phyloP scores from a whole-genome alignment of 2,113 vertebrate species.

The Boleophthalmus pectinirostris region DNA sequence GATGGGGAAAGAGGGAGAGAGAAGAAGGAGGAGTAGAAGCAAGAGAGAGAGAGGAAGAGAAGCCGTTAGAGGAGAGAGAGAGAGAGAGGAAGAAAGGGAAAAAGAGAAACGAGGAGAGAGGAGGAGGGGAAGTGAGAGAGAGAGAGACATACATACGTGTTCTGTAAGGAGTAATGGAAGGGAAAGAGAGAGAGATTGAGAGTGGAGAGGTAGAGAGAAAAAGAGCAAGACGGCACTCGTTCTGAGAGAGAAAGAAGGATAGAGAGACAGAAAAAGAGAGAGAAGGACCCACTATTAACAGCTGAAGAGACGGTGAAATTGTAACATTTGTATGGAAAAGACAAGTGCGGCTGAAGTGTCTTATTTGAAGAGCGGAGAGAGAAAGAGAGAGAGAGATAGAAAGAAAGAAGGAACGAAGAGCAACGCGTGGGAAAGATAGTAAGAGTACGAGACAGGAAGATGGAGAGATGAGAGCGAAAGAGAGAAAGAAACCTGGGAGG shows the following conservation, averaged over 20 bases:
- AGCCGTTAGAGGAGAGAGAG: no score
- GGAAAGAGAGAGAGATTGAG: no score
- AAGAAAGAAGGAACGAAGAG: not conserved
- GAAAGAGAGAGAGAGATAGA: no score
- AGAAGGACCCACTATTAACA: not conserved
- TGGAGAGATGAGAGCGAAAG: not conserved
- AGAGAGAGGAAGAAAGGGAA: no score
- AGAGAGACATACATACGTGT: no score
- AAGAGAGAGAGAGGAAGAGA: not conserved
- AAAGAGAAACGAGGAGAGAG: no score
- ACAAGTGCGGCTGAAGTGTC: conserved; percentile 5
- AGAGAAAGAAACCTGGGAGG: not conserved
- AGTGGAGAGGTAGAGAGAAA: no score
- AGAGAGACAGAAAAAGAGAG: not conserved
- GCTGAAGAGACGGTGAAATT: conserved; percentile 18
- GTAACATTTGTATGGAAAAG: conserved; percentile 32
- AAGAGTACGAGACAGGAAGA: not conserved
- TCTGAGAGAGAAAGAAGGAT: conserved; percentile 12
- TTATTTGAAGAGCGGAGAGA: conserved; percentile 4
- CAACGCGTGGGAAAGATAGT: no score
- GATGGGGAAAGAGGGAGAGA: no score
- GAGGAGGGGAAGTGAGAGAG: not conserved
- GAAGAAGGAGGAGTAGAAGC: not conserved
- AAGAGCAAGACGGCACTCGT: no score
- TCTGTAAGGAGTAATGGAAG: no score